phyloP scores from a whole-genome alignment of 1,140 invertebrate species.

The Latrodectus geometricus region DNA sequence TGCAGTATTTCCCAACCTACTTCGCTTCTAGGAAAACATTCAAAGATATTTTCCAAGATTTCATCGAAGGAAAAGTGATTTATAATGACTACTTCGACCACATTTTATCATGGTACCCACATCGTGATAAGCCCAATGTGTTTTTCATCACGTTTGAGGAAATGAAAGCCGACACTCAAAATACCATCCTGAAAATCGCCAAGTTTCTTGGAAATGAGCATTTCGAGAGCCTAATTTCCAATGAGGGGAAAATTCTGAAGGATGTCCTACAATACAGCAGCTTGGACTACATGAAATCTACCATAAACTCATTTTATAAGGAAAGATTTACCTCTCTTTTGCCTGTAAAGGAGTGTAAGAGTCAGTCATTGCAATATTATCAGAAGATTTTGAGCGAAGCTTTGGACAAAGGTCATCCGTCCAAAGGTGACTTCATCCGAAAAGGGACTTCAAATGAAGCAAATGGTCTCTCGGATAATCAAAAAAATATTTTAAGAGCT shows the following conservation, averaged over 20 bases:
- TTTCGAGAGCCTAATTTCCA: conserved; percentile 64
- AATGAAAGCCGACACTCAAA: conserved; percentile 66
- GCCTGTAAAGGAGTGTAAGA: neutral
- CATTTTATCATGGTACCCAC: conserved; percentile 66
- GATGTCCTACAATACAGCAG: conserved; percentile 68
- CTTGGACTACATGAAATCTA: conserved; percentile 72
- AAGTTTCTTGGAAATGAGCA: conserved; percentile 68
- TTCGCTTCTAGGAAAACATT: conserved; percentile 64
- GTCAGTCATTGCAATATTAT: conserved; percentile 68
- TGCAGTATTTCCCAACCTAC: conserved; percentile 68
- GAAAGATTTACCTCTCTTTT: neutral
- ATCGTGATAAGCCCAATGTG: conserved; percentile 66
- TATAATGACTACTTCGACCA: conserved; percentile 69
- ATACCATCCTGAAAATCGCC: conserved; percentile 68
- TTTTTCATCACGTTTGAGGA: conserved; percentile 67
- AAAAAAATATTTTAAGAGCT: conserved; percentile 63
- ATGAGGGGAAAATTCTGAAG: conserved; percentile 65
- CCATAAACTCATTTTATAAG: conserved; percentile 27
- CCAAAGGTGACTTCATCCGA: conserved; percentile 63
- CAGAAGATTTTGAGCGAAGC: conserved; percentile 69
- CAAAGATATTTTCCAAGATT: conserved; percentile 67
- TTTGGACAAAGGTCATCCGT: conserved; percentile 67
- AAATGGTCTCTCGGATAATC: conserved; percentile 69
- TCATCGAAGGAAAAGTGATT: conserved; percentile 65
- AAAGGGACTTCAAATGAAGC: conserved; percentile 70